Percentiles rank a stretch among this genome's conserved stretches.
Conservation (phyloP, 2,888 invertebrate species). For the Mimachlamys varia region DNA sequence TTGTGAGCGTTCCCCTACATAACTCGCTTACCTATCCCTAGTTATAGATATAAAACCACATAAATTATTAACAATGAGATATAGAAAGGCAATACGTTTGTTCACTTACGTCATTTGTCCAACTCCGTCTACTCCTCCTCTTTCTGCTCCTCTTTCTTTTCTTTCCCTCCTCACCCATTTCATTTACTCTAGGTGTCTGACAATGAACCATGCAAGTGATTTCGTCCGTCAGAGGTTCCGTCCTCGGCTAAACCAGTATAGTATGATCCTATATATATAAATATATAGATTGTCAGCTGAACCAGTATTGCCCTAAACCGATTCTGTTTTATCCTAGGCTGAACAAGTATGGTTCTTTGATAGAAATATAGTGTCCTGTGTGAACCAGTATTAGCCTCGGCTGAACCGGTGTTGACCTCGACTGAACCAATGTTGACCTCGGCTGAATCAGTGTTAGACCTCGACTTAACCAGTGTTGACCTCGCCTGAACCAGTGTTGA, state of each 20-base stretch:
- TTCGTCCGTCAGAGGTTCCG: too few relatives aligned
- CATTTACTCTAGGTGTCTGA: background rate
- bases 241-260: too few relatives aligned
- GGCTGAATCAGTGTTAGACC: background rate
- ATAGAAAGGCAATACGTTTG: background rate
- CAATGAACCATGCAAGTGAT: too few relatives aligned
- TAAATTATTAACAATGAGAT: background rate
- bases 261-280: too few relatives aligned
- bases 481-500: too few relatives aligned
- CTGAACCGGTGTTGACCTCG: background rate
- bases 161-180: conserved; percentile 17
- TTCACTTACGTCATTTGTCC: background rate
- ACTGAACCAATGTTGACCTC: background rate
- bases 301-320: background rate
- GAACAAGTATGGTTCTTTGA: too few relatives aligned
- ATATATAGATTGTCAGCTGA: background rate
- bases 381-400: background rate
- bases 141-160: background rate
- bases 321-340: background rate
- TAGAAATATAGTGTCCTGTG: background rate
- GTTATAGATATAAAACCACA: background rate
- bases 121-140: background rate
- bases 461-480: background rate
- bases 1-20: background rate
- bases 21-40: background rate